Evolutionary conservation across 2,797 vertebrate genomes (phyloP).

Genomic region (Brachyalestes nurse): DNA sequence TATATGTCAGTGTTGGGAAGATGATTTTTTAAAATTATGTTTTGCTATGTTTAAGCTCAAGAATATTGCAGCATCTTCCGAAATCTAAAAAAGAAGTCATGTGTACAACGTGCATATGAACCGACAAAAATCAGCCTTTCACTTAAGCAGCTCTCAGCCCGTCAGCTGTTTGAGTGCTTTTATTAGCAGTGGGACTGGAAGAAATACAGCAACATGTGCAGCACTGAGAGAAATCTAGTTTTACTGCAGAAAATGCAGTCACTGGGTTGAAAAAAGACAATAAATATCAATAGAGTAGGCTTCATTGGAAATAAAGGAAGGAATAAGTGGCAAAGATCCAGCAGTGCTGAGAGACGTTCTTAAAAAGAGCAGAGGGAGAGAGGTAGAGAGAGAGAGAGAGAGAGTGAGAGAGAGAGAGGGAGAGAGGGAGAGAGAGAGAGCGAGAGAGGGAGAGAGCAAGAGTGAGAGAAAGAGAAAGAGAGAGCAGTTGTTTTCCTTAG

Average conservation of each 20-base stretch:
- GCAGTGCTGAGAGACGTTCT: slow-evolving; percentile 1
- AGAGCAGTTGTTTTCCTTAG: slow-evolving; percentile 44
- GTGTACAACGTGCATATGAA: too few relatives aligned
- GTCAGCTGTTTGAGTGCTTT: background rate
- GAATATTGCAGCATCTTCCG: too few relatives aligned
- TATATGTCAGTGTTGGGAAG: too few relatives aligned
- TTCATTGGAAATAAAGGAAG: slow-evolving; percentile 34
- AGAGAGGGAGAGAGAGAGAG: background rate
- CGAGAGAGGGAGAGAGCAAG: slow-evolving; percentile 3
- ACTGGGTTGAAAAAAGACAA: background rate
- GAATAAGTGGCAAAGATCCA: slow-evolving; percentile 17
- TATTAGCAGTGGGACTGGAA: background rate
- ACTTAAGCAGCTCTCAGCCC: too few relatives aligned
- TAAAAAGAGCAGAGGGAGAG: background rate
- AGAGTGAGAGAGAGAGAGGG: slow-evolving; percentile 24
- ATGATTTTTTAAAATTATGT: too few relatives aligned
- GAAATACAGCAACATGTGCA: background rate
- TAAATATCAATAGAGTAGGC: background rate
- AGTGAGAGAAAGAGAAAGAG: slow-evolving; percentile 27
- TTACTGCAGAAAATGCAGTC: background rate
- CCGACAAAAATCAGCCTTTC: too few relatives aligned
- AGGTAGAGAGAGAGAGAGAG: slow-evolving; percentile 8
- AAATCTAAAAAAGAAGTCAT: too few relatives aligned
- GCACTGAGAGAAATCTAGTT: background rate
- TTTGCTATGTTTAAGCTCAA: too few relatives aligned